These are phyloP conservation scores for Ginglymostoma cirratum DNA, from an alignment of 2,113 vertebrate genomes.

Conservation along the genomic window DNA sequence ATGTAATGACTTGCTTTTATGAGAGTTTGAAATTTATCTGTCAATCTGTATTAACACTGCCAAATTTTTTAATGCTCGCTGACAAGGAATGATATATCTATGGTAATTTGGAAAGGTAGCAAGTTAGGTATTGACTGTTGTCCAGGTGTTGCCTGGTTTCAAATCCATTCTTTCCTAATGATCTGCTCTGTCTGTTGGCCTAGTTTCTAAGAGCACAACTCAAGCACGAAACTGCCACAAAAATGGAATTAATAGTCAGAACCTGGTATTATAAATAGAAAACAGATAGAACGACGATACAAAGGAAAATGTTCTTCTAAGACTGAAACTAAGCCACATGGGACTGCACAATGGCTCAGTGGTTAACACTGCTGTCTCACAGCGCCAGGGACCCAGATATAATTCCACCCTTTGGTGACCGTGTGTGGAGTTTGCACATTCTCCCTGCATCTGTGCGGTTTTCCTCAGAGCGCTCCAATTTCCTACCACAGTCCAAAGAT, in stretches of 20 bases:
- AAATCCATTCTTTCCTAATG: not conserved
- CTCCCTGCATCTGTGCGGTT: too few relatives aligned
- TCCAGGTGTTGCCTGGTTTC: not conserved
- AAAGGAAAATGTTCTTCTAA: not conserved
- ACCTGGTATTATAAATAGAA: not conserved
- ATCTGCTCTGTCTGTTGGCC: not conserved
- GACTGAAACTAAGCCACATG: not conserved
- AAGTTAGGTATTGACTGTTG: not conserved
- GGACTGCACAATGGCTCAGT: too few relatives aligned
- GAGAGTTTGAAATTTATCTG: not conserved
- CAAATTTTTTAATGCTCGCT: not conserved
- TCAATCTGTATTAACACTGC: not conserved
- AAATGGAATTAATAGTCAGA: not conserved
- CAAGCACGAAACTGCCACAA: not conserved
- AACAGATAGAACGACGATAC: not conserved
- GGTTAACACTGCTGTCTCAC: too few relatives aligned
- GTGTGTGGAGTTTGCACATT: too few relatives aligned
- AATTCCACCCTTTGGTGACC: too few relatives aligned
- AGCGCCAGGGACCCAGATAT: too few relatives aligned
- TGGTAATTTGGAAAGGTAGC: not conserved
- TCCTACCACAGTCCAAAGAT: too few relatives aligned
- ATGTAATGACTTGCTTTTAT: not conserved
- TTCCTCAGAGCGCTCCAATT: too few relatives aligned
- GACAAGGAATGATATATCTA: not conserved
- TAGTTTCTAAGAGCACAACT: not conserved